A percentile compares a stretch with the other conserved stretches of the same genome.
These are phyloP conservation scores for Chrysolina americana DNA, from an alignment of 2,888 invertebrate genomes.

Conservation along the genomic window DNA sequence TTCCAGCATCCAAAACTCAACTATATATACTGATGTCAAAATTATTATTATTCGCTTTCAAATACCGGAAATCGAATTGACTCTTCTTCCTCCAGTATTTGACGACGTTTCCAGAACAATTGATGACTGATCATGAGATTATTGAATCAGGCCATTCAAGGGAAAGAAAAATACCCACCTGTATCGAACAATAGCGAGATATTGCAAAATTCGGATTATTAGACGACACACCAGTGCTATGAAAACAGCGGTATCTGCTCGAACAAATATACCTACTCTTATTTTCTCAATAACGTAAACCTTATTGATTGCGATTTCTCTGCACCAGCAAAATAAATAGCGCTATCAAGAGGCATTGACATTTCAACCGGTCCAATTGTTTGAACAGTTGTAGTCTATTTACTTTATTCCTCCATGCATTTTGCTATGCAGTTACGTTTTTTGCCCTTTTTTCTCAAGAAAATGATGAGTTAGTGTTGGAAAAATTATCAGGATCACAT, in stretches of 20 bases:
- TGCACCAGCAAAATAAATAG: slow-evolving; percentile 18
- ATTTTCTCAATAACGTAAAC: slow-evolving; percentile 12
- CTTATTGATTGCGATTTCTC: slow-evolving; percentile 15
- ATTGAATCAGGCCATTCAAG: too few relatives aligned
- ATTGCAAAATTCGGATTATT: background rate
- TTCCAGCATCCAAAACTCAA: too few relatives aligned
- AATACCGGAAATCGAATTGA: too few relatives aligned
- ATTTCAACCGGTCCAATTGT: slow-evolving; percentile 13
- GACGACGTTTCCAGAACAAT: too few relatives aligned
- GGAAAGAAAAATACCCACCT: too few relatives aligned
- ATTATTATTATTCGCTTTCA: too few relatives aligned
- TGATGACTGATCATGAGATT: too few relatives aligned
- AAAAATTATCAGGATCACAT: too few relatives aligned
- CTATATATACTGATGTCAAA: too few relatives aligned
- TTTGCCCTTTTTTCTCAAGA: background rate
- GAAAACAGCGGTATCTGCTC: background rate
- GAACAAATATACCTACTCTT: background rate
- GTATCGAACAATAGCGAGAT: too few relatives aligned
- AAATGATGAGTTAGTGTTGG: background rate
- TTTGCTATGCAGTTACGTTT: background rate
- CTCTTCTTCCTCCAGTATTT: too few relatives aligned
- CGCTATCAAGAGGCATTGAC: slow-evolving; percentile 18
- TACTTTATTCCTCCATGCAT: background rate
- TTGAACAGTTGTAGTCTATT: slow-evolving; percentile 8
- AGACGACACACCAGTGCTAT: background rate